Evolutionary conservation across 2,888 invertebrate species (phyloP).

Genomic region (Nineta flava): DNA sequence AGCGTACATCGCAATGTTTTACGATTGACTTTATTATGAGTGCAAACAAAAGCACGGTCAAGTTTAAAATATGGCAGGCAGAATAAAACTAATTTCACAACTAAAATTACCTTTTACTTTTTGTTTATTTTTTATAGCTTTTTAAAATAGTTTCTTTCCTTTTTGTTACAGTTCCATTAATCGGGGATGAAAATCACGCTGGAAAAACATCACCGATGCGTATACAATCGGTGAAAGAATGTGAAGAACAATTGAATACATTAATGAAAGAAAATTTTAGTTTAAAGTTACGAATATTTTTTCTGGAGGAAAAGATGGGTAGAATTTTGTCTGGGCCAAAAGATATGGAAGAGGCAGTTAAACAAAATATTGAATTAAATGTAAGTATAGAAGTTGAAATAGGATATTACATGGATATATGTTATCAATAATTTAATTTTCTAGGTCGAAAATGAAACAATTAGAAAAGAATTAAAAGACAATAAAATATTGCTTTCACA

Average conservation of each 20-base stretch:
- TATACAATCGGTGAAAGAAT: constrained; percentile 72
- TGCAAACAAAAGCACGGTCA: too few relatives aligned
- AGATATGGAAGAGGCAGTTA: constrained; percentile 49
- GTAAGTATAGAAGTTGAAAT: constrained; percentile 26
- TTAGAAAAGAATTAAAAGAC: constrained; percentile 59
- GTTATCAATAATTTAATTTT: constrained; percentile 14
- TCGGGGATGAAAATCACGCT: background rate
- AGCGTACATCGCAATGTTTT: too few relatives aligned
- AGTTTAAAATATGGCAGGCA: too few relatives aligned
- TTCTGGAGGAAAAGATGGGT: constrained; percentile 70
- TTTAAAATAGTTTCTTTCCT: background rate
- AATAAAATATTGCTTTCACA: constrained; percentile 74
- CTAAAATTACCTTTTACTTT: background rate
- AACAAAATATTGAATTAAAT: constrained; percentile 50
- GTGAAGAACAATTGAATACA: constrained; percentile 69
- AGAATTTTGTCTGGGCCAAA: constrained; percentile 36
- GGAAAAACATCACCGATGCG: constrained; percentile 24
- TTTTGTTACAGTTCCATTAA: background rate
- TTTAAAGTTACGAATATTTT: constrained; percentile 78
- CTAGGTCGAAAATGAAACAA: constrained; percentile 59
- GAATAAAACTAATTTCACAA: background rate
- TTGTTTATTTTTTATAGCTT: too few relatives aligned
- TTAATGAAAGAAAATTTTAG: constrained; percentile 86
- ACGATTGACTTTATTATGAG: too few relatives aligned
- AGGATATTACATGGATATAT: background rate